Base-by-base conservation (phyloP, 2,888 invertebrate genomes). In the Pachliopta kotzebuea region DNA sequence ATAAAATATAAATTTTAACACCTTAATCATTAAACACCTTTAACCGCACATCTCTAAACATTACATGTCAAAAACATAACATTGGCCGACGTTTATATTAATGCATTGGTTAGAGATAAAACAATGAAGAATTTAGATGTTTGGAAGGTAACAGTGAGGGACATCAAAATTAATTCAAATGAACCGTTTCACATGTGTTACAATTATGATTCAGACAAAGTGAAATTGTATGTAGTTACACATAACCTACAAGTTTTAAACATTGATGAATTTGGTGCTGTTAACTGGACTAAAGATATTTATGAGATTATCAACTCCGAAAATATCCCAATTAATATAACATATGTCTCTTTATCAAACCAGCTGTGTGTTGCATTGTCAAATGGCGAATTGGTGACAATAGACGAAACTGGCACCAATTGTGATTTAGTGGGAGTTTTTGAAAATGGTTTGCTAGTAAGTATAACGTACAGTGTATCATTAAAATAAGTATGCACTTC, bases 311-410 rank as follows among this genome's bases (percentile, higher is more conserved):
- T 71, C 88, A 23, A 76, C 92, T 79, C 64, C 86, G 74, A 68
- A 93, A 90, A 87, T 86, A 72, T 88, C 84, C 86, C 88, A 49
- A 72, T 92, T n/a, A 86, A 86, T 69, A 71, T 90, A 21, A 81
- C 86, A 4, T 88, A 80, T 69, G 74, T 92, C 29, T 76, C 86
- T 1, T 75, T 91, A 17, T 76, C 84, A 7, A 82, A 86, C 69
- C 75, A 78, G 26, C 63, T 92, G 42, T 86, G 84, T 65, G 74
- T 91, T 24, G 88, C 87, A 2, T 72, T 90, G 56, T 75, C 75
- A 50, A 88, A 85, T 80, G 92, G 92, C 9, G 88, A 91, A 70
- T 69, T 92, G 52, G 75, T 84, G 65, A 84, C 85, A 4, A 73
- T 91, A 18, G 74, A 75, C 60, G 78, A 84, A 59, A 73, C 71